phyloP scores from a whole-genome alignment of 30 jellyfish, hydroid and myxozoan genomes.

The Mastigias papua region DNA sequence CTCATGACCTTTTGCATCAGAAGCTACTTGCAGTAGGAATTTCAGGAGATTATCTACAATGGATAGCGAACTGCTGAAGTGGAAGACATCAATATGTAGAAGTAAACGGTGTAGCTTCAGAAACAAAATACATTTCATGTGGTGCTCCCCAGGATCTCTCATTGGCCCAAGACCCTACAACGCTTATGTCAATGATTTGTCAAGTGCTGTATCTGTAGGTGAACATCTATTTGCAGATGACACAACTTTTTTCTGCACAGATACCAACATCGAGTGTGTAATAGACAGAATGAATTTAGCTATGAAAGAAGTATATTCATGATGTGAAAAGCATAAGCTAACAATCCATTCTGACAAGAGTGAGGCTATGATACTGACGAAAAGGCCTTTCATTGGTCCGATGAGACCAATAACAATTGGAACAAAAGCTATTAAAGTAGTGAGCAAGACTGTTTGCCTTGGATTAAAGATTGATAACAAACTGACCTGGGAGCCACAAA shows the following conservation, averaged over 20 bases:
- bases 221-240: slow-evolving; percentile 56
- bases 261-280: neutral
- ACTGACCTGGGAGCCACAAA: slow-evolving; percentile 48
- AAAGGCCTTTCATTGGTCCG: slow-evolving; percentile 62
- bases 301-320: slow-evolving; percentile 1
- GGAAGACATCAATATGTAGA: slow-evolving; percentile 18
- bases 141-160: slow-evolving; percentile 81
- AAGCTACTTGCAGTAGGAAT: slow-evolving; percentile 57
- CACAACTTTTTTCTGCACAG: slow-evolving; percentile 23
- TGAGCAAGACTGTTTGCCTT: slow-evolving; percentile 34
- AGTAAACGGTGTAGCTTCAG: neutral
- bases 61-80: slow-evolving; percentile 16
- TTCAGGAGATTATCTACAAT: slow-evolving; percentile 32
- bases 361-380: slow-evolving; percentile 41
- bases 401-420: slow-evolving; percentile 45
- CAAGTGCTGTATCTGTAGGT: slow-evolving; percentile 18
- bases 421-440: slow-evolving; percentile 18
- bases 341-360: slow-evolving; percentile 41
- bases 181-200: slow-evolving; percentile 60
- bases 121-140: slow-evolving; percentile 10
- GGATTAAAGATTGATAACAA: slow-evolving; percentile 28
- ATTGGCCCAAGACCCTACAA: slow-evolving; percentile 60
- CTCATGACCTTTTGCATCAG: slow-evolving; percentile 24
- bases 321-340: slow-evolving; percentile 10
- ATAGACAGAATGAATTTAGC: slow-evolving; percentile 4